These are phyloP conservation scores for Decapterus maruadsi DNA, from an alignment of 2,797 vertebrate genomes.

Conservation along the genomic window DNA sequence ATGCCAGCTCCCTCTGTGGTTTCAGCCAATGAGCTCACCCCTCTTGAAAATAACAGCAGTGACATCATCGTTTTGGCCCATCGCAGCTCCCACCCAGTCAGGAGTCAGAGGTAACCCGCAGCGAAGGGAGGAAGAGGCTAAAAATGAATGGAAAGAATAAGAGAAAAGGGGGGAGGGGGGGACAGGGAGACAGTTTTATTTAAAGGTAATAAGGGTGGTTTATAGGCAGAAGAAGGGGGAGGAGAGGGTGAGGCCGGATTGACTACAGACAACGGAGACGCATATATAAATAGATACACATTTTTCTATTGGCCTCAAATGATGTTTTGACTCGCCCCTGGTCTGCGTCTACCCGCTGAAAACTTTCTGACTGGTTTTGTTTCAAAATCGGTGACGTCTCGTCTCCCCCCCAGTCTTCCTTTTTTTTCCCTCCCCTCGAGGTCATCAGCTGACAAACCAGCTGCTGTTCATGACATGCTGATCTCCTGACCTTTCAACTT, in stretches of 20 bases:
- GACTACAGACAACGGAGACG: conserved; percentile 45
- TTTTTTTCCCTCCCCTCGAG: background rate
- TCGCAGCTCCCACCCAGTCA: conserved; percentile 66
- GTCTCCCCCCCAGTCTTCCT: background rate
- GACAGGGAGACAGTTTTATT: conserved; percentile 59
- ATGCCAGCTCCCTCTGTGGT: conserved; percentile 76
- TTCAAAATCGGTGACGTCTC: conserved; percentile 10
- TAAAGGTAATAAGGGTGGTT: conserved; percentile 65
- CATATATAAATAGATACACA: conserved; percentile 47
- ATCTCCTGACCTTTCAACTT: conserved; percentile 75
- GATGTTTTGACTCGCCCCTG: conserved; percentile 28
- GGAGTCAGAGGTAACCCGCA: conserved; percentile 70
- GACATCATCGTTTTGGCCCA: conserved; percentile 78
- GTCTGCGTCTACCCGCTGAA: conserved; percentile 21
- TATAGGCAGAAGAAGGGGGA: conserved; percentile 42
- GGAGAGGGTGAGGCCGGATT: conserved; percentile 55
- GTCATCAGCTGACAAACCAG: conserved; percentile 64
- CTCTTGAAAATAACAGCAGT: conserved; percentile 78
- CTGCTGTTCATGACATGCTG: conserved; percentile 72
- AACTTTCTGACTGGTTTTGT: conserved; percentile 18
- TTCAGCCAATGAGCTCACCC: conserved; percentile 82
- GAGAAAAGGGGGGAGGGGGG: conserved; percentile 8
- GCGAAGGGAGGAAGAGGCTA: conserved; percentile 51
- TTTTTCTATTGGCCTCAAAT: conserved; percentile 34
- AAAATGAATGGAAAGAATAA: conserved; percentile 65